A percentile compares a stretch with the other conserved stretches of the same genome.
Evolutionary conservation across 2,888 invertebrate species (phyloP).

Genomic region (Leptopilina syphax): DNA sequence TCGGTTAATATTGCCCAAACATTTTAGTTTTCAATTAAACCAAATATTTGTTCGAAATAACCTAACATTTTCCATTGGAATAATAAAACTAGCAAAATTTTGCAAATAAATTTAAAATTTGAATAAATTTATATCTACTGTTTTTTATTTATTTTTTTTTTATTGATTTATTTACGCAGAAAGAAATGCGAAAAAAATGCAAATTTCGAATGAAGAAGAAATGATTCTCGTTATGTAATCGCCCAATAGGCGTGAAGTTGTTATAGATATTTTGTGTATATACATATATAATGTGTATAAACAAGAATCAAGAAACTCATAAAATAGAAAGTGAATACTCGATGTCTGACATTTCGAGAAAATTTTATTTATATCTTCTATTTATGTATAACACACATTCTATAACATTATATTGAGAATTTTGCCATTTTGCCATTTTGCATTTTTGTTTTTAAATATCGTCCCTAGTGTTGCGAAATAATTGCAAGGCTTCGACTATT

Average conservation of each 20-base stretch:
- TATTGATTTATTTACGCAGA: background rate
- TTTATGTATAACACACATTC: constrained; percentile 8
- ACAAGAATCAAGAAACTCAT: background rate
- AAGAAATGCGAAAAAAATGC: background rate
- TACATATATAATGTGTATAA: too few relatives aligned
- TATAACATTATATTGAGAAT: constrained; percentile 9
- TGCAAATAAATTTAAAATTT: too few relatives aligned
- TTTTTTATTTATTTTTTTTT: background rate
- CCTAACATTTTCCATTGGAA: too few relatives aligned
- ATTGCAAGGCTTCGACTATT: background rate
- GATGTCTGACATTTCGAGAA: constrained; percentile 34
- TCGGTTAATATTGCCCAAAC: too few relatives aligned
- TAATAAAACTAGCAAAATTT: too few relatives aligned
- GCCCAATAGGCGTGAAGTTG: background rate
- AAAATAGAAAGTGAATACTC: constrained; percentile 27
- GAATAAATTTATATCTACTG: too few relatives aligned
- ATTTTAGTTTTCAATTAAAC: too few relatives aligned
- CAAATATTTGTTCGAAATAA: too few relatives aligned
- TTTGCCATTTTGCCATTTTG: constrained; percentile 9
- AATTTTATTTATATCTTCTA: constrained; percentile 14
- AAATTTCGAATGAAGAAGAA: too few relatives aligned
- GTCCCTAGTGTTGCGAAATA: background rate
- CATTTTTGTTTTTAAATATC: background rate
- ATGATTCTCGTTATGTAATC: background rate
- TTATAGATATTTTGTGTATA: constrained; percentile 8